phyloP scores from a whole-genome alignment of 2,113 vertebrate genomes.

The Glaucomys volans region DNA sequence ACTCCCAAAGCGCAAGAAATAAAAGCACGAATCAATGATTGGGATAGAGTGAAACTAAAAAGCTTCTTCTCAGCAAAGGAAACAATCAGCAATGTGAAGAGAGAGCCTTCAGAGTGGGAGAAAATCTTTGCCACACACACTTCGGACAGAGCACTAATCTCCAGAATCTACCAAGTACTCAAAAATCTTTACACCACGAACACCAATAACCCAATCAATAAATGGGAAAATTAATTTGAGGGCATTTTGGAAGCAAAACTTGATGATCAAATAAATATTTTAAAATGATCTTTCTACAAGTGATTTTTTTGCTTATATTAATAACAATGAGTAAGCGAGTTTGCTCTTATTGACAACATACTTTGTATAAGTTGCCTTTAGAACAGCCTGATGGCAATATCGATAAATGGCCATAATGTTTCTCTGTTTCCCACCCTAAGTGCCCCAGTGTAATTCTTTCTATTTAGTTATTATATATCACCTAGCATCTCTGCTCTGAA shows the following conservation, averaged over 20 bases:
- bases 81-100: too few relatives aligned
- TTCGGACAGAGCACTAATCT: too few relatives aligned
- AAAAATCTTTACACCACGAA: too few relatives aligned
- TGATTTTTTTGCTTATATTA: constrained; percentile 57
- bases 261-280: constrained; percentile 51
- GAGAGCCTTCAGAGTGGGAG: too few relatives aligned
- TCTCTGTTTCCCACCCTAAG: constrained; percentile 1
- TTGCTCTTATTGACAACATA: constrained; percentile 37
- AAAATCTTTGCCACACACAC: too few relatives aligned
- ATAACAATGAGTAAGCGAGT: constrained; percentile 35
- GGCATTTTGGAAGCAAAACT: neutral
- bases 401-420: constrained; percentile 5
- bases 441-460: neutral
- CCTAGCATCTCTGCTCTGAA: constrained; percentile 49
- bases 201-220: too few relatives aligned
- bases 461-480: constrained; percentile 68
- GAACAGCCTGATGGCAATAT: constrained; percentile 24
- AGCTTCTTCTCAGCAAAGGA: too few relatives aligned
- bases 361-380: neutral
- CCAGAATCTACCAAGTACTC: too few relatives aligned
- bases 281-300: neutral
- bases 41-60: too few relatives aligned
- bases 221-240: constrained; percentile 13
- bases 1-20: too few relatives aligned
- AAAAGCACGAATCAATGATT: too few relatives aligned